phyloP scores from a whole-genome alignment of 2,113 vertebrate genomes.

The Neogobius melanostomus region DNA sequence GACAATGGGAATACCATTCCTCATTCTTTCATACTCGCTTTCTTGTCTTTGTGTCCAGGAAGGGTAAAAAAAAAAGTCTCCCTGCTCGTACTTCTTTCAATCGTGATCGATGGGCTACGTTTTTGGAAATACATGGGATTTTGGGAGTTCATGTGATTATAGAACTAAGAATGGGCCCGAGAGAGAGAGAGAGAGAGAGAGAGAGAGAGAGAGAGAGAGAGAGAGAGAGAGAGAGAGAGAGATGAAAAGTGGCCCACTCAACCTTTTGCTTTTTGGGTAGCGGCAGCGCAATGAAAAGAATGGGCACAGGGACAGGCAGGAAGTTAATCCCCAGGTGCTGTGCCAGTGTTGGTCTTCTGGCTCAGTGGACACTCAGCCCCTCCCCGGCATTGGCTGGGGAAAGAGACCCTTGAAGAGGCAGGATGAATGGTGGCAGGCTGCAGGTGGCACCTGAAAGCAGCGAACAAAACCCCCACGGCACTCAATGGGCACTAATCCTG shows the following conservation, averaged over 20 bases:
- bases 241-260: conserved; percentile 64
- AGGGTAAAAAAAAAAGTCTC: conserved; percentile 26
- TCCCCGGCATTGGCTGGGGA: conserved; percentile 20
- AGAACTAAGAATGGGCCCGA: conserved; percentile 48
- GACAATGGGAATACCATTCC: too few relatives aligned
- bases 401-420: conserved; percentile 59
- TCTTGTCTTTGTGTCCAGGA: conserved; percentile 50
- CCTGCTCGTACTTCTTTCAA: conserved; percentile 48
- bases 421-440: conserved; percentile 54
- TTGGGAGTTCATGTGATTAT: conserved; percentile 65
- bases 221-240: neutral
- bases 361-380: conserved; percentile 49
- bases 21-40: conserved; percentile 43
- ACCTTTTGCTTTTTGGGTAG: conserved; percentile 56
- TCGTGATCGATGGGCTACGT: conserved; percentile 64
- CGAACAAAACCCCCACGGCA: conserved; percentile 25
- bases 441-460: conserved; percentile 63
- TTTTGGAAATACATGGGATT: conserved; percentile 67
- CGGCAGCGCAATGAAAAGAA: conserved; percentile 52
- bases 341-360: conserved; percentile 51
- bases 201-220: neutral
- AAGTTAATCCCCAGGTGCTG: conserved; percentile 76
- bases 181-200: conserved; percentile 42
- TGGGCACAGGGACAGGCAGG: conserved; percentile 54
- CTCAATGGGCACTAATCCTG: conserved; percentile 68